A percentile compares a stretch with the other conserved stretches of the same genome.
Evolutionary conservation across 2,888 invertebrate genomes (phyloP).

Genomic region (Rhagium mordax): DNA sequence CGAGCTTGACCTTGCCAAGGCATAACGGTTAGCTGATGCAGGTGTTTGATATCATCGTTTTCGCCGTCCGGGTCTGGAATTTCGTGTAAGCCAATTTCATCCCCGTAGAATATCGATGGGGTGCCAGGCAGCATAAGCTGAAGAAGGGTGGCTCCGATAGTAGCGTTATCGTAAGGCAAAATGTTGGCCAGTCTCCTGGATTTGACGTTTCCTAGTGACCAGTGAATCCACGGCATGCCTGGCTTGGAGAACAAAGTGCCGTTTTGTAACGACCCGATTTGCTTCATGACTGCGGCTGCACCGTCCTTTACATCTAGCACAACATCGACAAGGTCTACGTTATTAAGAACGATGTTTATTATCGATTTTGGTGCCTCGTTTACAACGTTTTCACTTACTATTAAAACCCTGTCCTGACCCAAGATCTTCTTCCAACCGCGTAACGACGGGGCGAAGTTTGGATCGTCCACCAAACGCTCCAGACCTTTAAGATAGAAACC

Average conservation of each 20-base stretch:
- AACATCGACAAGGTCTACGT: conserved; percentile 82
- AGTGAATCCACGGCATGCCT: conserved; percentile 84
- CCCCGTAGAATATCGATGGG: conserved; percentile 91
- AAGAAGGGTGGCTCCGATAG: conserved; percentile 80
- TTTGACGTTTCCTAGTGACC: conserved; percentile 81
- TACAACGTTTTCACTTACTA: conserved; percentile 76
- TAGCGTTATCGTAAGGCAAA: conserved; percentile 74
- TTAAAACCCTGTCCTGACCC: conserved; percentile 77
- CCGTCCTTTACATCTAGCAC: conserved; percentile 76
- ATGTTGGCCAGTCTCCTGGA: conserved; percentile 75
- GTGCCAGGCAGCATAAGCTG: conserved; percentile 90
- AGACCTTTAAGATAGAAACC: conserved; percentile 91
- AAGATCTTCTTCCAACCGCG: conserved; percentile 80
- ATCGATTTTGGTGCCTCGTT: conserved; percentile 70
- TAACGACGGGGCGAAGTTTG: conserved; percentile 74
- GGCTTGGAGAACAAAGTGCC: conserved; percentile 75
- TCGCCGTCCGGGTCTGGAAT: conserved; percentile 74
- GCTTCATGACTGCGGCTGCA: conserved; percentile 73
- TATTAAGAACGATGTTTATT: conserved; percentile 76
- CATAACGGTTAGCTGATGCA: conserved; percentile 83
- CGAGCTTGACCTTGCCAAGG: conserved; percentile 73
- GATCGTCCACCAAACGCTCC: conserved; percentile 77
- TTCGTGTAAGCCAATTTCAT: conserved; percentile 85
- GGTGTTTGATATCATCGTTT: conserved; percentile 74
- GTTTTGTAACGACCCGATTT: conserved; percentile 74